These are phyloP conservation scores for Octonoba sinensis DNA, from an alignment of 2,888 invertebrate genomes.

Conservation along the genomic window DNA sequence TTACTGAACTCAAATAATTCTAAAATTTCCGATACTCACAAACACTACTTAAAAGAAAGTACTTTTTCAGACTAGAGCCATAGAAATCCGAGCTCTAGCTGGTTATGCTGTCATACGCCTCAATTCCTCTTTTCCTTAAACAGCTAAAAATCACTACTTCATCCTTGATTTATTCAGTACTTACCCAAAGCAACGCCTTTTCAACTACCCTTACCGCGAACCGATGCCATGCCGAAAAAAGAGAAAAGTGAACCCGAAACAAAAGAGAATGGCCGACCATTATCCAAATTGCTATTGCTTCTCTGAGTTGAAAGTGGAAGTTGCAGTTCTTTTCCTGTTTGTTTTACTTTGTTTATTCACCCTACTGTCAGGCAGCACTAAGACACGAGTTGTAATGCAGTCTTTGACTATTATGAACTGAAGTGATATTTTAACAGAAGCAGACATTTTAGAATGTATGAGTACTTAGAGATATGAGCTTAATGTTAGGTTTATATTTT, in stretches of 20 bases:
- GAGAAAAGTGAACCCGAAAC: neutral
- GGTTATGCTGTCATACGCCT: too few species aligned
- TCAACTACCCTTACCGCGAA: neutral
- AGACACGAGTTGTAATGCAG: slow-evolving; percentile 11
- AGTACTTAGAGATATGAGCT: too few species aligned
- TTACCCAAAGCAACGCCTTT: slow-evolving; percentile 11
- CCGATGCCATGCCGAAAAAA: neutral
- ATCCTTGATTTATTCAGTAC: slow-evolving; percentile 10
- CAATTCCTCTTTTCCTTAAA: neutral
- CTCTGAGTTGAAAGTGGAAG: neutral
- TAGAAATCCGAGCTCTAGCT: too few species aligned
- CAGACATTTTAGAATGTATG: too few species aligned
- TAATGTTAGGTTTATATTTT: too few species aligned
- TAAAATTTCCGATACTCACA: too few species aligned
- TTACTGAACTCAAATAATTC: too few species aligned
- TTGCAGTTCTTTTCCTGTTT: slow-evolving; percentile 3
- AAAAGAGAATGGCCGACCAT: slow-evolving; percentile 11
- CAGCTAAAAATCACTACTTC: slow-evolving; percentile 10
- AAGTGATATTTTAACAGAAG: too few species aligned
- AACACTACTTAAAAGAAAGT: too few species aligned
- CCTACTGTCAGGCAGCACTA: slow-evolving; percentile 1
- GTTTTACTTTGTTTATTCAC: slow-evolving; percentile 4
- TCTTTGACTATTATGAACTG: neutral
- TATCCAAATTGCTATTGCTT: slow-evolving; percentile 15
- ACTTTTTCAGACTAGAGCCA: too few species aligned